Conservation (phyloP, 2,888 invertebrate genomes). For the Marronus borbonicus region DNA sequence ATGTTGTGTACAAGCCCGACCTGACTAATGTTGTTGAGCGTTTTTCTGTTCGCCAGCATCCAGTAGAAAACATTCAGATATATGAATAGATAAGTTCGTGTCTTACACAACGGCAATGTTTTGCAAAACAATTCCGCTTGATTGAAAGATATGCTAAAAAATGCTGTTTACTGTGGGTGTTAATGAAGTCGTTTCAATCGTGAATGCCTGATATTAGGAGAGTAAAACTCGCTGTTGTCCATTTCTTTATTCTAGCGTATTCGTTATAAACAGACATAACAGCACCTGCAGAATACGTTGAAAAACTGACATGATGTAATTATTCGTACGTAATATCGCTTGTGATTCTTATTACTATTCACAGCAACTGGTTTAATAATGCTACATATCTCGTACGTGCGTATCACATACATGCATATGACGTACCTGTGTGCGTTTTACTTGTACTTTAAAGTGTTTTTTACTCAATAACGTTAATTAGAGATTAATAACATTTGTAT, state of each 20-base stretch:
- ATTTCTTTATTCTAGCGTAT: not conserved
- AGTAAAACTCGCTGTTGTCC: not conserved
- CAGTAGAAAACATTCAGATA: conserved; percentile 32
- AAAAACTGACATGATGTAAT: conserved; percentile 9
- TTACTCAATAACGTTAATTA: no score
- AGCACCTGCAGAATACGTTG: conserved; percentile 18
- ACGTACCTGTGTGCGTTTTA: no score
- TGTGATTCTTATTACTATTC: not conserved
- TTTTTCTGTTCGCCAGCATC: conserved; percentile 7
- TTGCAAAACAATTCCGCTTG: conserved; percentile 31
- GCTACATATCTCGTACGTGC: no score
- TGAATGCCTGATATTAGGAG: conserved; percentile 5
- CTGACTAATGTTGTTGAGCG: conserved; percentile 13
- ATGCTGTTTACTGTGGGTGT: conserved; percentile 27
- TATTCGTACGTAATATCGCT: not conserved
- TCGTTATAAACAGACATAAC: not conserved
- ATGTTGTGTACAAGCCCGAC: not conserved
- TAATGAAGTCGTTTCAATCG: conserved; percentile 1
- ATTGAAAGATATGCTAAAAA: conserved; percentile 28
- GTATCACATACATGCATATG: no score
- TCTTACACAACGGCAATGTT: conserved; percentile 27
- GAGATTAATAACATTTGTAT: no score
- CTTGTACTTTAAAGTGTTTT: no score
- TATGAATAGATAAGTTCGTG: conserved; percentile 40
- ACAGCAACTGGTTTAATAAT: not conserved